Conservation (phyloP, 2,888 invertebrate genomes). For the Drosophila fungiperda region DNA sequence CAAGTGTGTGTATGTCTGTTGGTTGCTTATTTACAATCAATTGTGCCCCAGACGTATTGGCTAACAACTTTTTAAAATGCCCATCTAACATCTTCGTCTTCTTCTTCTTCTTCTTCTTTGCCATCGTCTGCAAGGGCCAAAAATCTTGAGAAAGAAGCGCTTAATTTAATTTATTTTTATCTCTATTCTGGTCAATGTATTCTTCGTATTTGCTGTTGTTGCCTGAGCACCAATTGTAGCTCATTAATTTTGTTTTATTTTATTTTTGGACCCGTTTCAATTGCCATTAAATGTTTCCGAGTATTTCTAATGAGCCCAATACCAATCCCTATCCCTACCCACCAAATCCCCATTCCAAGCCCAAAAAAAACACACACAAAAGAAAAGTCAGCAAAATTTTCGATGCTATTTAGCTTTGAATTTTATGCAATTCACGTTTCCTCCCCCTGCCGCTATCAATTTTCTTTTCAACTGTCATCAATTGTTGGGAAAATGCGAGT, state of each 20-base stretch:
- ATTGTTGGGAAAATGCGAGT: slow-evolving; percentile 27
- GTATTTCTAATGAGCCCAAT: slow-evolving; percentile 40
- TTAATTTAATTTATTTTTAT: slow-evolving; percentile 77
- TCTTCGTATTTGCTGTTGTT: slow-evolving; percentile 22
- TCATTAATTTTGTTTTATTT: slow-evolving; percentile 80
- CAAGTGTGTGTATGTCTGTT: slow-evolving; percentile 22
- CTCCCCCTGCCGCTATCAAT: not conserved
- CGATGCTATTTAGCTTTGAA: slow-evolving; percentile 60
- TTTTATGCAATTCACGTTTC: slow-evolving; percentile 78
- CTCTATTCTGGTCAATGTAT: slow-evolving; percentile 51
- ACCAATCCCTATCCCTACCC: slow-evolving; percentile 1
- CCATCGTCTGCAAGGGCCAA: slow-evolving; percentile 17
- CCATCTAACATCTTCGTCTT: slow-evolving; percentile 48
- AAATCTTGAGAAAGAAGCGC: slow-evolving; percentile 73
- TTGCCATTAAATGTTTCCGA: slow-evolving; percentile 54
- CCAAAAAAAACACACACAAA: not conserved
- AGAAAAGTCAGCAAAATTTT: slow-evolving; percentile 62
- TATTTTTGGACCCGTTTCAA: slow-evolving; percentile 69
- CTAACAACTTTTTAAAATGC: slow-evolving; percentile 69
- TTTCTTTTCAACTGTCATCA: slow-evolving; percentile 47
- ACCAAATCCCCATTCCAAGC: not conserved
- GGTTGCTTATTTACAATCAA: slow-evolving; percentile 69
- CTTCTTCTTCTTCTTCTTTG: slow-evolving; percentile 4
- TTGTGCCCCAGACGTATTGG: slow-evolving; percentile 60
- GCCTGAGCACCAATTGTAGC: slow-evolving; percentile 62